A percentile compares a stretch with the other conserved stretches of the same genome.
These are phyloP conservation scores for Nephotettix cincticeps DNA, from an alignment of 1,140 invertebrate species.

Conservation along the genomic window DNA sequence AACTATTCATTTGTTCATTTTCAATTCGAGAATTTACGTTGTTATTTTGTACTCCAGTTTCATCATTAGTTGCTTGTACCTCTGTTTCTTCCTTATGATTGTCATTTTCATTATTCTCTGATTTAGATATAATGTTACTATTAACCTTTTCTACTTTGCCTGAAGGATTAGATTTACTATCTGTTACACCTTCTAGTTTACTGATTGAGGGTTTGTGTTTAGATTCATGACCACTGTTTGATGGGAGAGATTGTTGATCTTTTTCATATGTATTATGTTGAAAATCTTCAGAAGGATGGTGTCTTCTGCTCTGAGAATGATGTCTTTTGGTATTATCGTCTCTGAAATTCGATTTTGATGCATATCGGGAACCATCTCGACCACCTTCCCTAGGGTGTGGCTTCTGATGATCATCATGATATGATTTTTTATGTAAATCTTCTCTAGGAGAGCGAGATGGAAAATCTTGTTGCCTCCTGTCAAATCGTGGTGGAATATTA, in stretches of 20 bases:
- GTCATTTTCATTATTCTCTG: neutral
- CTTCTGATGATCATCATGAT: neutral
- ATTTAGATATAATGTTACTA: neutral
- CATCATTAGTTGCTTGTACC: neutral
- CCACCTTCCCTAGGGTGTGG: neutral
- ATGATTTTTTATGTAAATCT: neutral
- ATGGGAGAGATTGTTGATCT: too few species aligned
- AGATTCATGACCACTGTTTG: too few species aligned
- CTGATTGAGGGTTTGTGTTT: too few species aligned
- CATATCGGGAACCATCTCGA: neutral
- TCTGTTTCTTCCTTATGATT: neutral
- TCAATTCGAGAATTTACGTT: neutral
- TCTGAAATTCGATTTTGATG: neutral
- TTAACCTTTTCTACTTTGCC: neutral
- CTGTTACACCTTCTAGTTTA: too few species aligned
- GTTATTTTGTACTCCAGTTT: conserved; percentile 5
- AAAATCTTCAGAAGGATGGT: neutral
- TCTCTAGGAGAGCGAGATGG: neutral
- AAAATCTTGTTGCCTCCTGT: neutral
- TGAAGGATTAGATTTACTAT: neutral
- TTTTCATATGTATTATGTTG: too few species aligned
- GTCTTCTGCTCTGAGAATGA: neutral
- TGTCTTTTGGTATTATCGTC: neutral
- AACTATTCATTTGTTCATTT: neutral
- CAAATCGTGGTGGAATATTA: neutral